These are phyloP conservation scores for Toxotes chatareus DNA, from an alignment of 2,113 vertebrate species.

Conservation along the genomic window DNA sequence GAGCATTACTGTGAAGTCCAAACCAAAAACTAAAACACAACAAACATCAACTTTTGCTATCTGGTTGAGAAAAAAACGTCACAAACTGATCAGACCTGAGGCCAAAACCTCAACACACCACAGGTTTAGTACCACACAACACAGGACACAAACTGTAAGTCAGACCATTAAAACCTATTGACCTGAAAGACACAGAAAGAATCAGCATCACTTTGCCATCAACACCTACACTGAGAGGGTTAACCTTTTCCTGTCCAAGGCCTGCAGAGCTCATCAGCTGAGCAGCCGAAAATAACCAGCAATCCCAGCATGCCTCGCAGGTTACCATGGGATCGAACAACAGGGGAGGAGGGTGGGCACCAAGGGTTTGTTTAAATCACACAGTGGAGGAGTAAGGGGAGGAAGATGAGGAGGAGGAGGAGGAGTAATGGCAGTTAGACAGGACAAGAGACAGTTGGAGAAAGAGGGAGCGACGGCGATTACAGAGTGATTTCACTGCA, in stretches of 20 bases:
- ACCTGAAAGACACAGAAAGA: neutral
- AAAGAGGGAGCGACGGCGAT: neutral
- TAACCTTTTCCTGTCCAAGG: constrained; percentile 43
- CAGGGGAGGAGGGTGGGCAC: constrained; percentile 31
- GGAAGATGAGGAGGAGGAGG: neutral
- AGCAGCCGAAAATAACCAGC: constrained; percentile 54
- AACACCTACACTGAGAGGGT: constrained; percentile 24
- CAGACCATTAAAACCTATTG: neutral
- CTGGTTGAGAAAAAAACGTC: neutral
- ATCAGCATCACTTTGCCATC: constrained; percentile 24
- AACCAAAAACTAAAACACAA: too few relatives aligned
- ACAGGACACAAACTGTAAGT: neutral
- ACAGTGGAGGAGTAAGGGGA: constrained; percentile 18
- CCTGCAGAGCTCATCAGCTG: constrained; percentile 28
- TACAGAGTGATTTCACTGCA: constrained; percentile 49
- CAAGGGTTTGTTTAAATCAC: constrained; percentile 56
- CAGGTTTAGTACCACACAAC: neutral
- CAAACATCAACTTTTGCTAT: neutral
- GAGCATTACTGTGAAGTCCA: too few relatives aligned
- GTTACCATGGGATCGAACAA: constrained; percentile 61
- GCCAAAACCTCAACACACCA: neutral
- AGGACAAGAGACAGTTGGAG: constrained; percentile 17
- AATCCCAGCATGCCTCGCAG: constrained; percentile 48
- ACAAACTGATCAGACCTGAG: neutral
- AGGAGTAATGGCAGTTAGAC: neutral